These are phyloP conservation scores for Phylloscopus collybita DNA, from an alignment of 2,797 vertebrate species.

Conservation along the genomic window DNA sequence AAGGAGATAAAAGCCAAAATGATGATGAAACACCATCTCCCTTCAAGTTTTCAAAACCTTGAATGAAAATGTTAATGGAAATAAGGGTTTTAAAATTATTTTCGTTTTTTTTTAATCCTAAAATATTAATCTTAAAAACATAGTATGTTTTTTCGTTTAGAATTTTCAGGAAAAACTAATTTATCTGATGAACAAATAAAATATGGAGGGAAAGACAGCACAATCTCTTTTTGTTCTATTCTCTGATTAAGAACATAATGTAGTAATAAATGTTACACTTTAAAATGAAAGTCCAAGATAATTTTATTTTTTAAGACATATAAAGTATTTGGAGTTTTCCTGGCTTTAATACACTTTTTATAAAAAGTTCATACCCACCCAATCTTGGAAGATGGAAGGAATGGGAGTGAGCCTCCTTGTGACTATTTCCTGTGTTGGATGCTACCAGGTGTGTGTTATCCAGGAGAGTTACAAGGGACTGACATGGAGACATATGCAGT, in stretches of 20 bases:
- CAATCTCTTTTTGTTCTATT: not conserved
- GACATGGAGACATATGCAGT: not conserved
- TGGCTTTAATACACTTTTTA: not conserved
- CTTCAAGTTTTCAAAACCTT: not conserved
- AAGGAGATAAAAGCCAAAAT: not conserved
- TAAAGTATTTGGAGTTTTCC: not conserved
- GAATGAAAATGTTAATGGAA: not conserved
- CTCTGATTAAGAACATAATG: not conserved
- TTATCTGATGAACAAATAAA: not conserved
- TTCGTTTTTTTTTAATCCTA: accelerated
- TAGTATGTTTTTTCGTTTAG: not conserved
- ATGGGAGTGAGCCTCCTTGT: not conserved
- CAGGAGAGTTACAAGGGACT: not conserved
- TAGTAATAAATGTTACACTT: not conserved
- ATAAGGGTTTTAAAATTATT: not conserved
- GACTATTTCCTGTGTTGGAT: not conserved
- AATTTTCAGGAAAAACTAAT: not conserved
- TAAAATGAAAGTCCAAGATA: not conserved
- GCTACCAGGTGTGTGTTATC: not conserved
- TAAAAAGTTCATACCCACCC: not conserved
- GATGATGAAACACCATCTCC: not conserved
- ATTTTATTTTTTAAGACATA: not conserved
- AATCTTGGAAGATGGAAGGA: not conserved
- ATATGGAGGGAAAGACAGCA: not conserved
- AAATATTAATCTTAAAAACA: not conserved